Base-by-base conservation (phyloP, 1,140 invertebrate species). In the Cardiocondyla obscurior region DNA sequence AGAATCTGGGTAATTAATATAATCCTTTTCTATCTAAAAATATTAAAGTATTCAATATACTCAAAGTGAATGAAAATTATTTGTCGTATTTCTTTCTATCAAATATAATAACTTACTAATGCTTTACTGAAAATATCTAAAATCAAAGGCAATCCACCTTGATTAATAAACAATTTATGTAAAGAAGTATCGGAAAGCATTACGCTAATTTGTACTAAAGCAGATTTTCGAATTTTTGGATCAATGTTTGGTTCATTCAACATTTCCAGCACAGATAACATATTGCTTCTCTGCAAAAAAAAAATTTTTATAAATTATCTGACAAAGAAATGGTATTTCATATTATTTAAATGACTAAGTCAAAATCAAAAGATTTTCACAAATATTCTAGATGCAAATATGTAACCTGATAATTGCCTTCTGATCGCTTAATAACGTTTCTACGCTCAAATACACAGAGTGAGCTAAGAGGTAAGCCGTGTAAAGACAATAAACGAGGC, bases 1-100 rank as follows among this genome's bases (percentile, higher is more conserved):
- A 60, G 95, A 96, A 89, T 96, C 96, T 1, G 96, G 95, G 92
- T 96, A 96, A 86, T 95, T 94, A 3, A 94, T 89, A 86, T 94
- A 96, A 88, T 96, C 95, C 33, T 95, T 94, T 64, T 96, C 95
- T 81, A 94, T 92, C 82, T 96, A 82, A 51, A 86, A 81, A 81
- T 22, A 42, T 39, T 76, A 42, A 3, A 42, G 33, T 0, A 58
- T 58, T 58, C 10, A 0, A 69, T 30, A 30, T 10, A 12, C 12
- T 57, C 60, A 49, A 3, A 49, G 19, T 3, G n/a, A 14, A 60
- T 44, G 19, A 49, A 12, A 28, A 46, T 19, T 8, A 12, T 33
- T 0, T n/a, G 55, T 30, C 49, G 44, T 42, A 44, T 36, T 1
- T 14, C 10, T 25, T 51, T 42, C 33, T 30, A 33, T 30, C 55